Conservation (phyloP, 2,888 invertebrate genomes). For the Leptopilina myrica region DNA sequence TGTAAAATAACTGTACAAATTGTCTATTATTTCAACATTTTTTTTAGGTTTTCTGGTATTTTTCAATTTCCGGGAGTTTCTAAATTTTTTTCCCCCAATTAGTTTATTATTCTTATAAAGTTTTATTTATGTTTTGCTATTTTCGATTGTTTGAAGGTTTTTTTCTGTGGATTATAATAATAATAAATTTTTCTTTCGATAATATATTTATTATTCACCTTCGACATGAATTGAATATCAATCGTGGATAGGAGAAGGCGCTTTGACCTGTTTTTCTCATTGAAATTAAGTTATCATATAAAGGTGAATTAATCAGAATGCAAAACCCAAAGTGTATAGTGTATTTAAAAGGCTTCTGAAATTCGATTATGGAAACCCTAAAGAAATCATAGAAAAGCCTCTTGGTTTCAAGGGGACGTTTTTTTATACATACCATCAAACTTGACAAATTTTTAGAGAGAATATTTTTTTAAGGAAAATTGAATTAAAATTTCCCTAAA, state of each 20-base stretch:
- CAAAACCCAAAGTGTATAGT: slow-evolving; percentile 6
- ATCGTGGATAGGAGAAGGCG: background rate
- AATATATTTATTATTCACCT: no score
- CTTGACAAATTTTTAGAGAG: no score
- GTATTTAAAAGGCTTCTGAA: slow-evolving; percentile 26
- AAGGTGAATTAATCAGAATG: slow-evolving; percentile 20
- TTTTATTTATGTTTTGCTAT: background rate
- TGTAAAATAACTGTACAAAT: slow-evolving; percentile 2
- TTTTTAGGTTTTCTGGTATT: background rate
- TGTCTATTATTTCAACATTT: background rate
- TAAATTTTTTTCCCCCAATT: no score
- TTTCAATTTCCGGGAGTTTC: background rate
- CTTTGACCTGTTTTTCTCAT: background rate
- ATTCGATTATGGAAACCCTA: slow-evolving; percentile 34
- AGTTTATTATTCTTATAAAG: background rate
- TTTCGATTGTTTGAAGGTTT: background rate
- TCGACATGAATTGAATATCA: background rate
- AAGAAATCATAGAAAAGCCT: background rate
- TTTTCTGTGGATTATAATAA: background rate
- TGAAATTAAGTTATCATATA: slow-evolving; percentile 18
- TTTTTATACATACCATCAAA: no score
- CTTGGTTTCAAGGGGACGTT: background rate
- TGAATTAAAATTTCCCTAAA: no score
- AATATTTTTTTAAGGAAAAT: no score
- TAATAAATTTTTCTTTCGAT: background rate